Evolutionary conservation across 2,113 vertebrate species (phyloP).

Genomic region (Dascyllus trimaculatus): DNA sequence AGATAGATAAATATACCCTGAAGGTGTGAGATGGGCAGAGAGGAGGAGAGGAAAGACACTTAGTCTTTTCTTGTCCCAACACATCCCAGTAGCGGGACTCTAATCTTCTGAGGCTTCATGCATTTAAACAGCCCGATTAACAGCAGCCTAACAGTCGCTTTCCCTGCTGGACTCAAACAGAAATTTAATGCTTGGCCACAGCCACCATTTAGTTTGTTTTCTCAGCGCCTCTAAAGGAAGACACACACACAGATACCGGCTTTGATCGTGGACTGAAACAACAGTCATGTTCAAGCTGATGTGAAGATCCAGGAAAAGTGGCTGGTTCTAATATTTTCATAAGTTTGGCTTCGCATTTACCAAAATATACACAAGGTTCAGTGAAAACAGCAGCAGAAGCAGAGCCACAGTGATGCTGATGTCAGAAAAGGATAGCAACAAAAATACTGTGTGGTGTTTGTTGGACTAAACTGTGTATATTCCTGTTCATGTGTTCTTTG

Average conservation of each 20-base stretch:
- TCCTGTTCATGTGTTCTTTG: not conserved
- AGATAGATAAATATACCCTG: slow-evolving; percentile 81
- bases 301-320: slow-evolving; percentile 18
- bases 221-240: slow-evolving; percentile 49
- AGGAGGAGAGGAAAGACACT: slow-evolving; percentile 61
- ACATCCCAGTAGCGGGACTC: slow-evolving; percentile 69
- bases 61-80: slow-evolving; percentile 74
- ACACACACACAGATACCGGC: slow-evolving; percentile 48
- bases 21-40: slow-evolving; percentile 64
- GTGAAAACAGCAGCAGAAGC: not conserved
- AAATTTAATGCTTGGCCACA: slow-evolving; percentile 69
- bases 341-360: slow-evolving; percentile 4
- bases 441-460: not conserved
- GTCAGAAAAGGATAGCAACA: not conserved
- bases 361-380: slow-evolving; percentile 7
- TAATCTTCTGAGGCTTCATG: slow-evolving; percentile 75
- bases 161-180: slow-evolving; percentile 61
- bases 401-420: not conserved
- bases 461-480: too few relatives aligned
- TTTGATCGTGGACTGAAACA: slow-evolving; percentile 57
- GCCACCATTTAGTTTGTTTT: slow-evolving; percentile 71
- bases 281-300: slow-evolving; percentile 27
- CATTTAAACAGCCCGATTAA: slow-evolving; percentile 76
- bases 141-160: slow-evolving; percentile 60
- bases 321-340: slow-evolving; percentile 8